Conservation (phyloP, 2,797 vertebrate species). For the Salmo trutta region DNA sequence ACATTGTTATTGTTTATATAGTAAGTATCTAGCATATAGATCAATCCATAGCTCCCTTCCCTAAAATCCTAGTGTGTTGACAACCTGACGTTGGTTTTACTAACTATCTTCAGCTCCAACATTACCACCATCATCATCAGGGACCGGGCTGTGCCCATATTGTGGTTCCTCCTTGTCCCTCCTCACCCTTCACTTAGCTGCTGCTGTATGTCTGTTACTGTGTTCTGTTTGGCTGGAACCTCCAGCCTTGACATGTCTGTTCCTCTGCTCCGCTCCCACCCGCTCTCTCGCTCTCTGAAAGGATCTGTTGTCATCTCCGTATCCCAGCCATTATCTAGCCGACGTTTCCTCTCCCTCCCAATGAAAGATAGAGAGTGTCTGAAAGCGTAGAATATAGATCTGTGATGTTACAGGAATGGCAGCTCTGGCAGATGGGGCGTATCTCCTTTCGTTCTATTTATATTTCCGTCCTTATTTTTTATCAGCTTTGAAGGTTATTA, state of each 20-base stretch:
- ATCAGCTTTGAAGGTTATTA: conserved; percentile 77
- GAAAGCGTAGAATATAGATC: conserved; percentile 75
- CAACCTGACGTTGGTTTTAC: too few species aligned
- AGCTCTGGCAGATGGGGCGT: conserved; percentile 74
- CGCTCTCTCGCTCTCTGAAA: conserved; percentile 70
- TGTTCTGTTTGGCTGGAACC: conserved; percentile 56
- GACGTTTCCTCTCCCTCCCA: conserved; percentile 71
- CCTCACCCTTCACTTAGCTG: conserved; percentile 87
- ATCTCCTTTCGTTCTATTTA: conserved; percentile 78
- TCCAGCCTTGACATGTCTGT: conserved; percentile 61
- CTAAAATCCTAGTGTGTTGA: too few species aligned
- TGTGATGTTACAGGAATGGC: conserved; percentile 76
- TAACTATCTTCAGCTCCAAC: too few species aligned
- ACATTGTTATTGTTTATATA: too few species aligned
- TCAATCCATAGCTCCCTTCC: too few species aligned
- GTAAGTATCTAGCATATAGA: too few species aligned
- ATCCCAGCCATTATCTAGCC: conserved; percentile 82
- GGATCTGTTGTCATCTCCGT: conserved; percentile 88
- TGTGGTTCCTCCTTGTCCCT: conserved; percentile 82
- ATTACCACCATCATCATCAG: conserved; percentile 72
- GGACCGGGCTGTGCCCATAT: conserved; percentile 83
- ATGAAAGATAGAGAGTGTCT: conserved; percentile 78
- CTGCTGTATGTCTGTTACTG: conserved; percentile 53
- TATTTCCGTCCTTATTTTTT: conserved; percentile 68
- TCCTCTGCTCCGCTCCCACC: conserved; percentile 41